phyloP scores from a whole-genome alignment of 2,113 vertebrate genomes.

The Dicrurus megarhynchus region DNA sequence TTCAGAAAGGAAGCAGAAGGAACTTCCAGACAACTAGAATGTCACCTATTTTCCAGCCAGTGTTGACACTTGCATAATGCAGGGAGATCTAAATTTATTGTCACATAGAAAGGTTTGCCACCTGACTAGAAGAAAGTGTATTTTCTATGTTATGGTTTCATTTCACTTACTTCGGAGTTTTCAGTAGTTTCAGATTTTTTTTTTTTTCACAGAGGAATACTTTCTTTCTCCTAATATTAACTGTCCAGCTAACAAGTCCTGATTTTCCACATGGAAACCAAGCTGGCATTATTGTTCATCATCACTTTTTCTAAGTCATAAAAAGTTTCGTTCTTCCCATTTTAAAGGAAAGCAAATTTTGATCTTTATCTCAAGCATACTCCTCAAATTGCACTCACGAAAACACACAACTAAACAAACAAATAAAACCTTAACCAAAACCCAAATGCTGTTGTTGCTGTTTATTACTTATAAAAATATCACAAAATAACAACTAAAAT shows the following conservation, averaged over 20 bases:
- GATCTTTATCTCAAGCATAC: not conserved
- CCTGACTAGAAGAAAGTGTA: not conserved
- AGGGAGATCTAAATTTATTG: not conserved
- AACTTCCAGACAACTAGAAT: not conserved
- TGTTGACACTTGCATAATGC: not conserved
- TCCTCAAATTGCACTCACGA: not conserved
- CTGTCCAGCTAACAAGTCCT: not conserved
- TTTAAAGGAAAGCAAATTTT: not conserved
- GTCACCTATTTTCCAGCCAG: not conserved
- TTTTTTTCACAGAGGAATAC: not conserved
- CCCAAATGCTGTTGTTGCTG: not conserved
- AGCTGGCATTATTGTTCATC: not conserved
- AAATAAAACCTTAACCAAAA: not conserved
- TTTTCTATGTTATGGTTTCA: not conserved
- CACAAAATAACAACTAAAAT: not conserved
- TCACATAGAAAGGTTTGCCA: not conserved
- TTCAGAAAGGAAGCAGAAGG: not conserved
- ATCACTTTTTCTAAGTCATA: not conserved
- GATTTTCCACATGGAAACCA: not conserved
- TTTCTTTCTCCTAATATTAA: not conserved
- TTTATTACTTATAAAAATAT: not conserved
- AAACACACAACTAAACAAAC: not conserved
- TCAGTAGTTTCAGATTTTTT: not conserved
- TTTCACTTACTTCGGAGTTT: not conserved
- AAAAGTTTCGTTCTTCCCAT: not conserved